A percentile compares a stretch with the other conserved stretches of the same genome.
Evolutionary conservation across 2,113 vertebrate genomes (phyloP).

Genomic region (Brachyhypopomus gauderio): DNA sequence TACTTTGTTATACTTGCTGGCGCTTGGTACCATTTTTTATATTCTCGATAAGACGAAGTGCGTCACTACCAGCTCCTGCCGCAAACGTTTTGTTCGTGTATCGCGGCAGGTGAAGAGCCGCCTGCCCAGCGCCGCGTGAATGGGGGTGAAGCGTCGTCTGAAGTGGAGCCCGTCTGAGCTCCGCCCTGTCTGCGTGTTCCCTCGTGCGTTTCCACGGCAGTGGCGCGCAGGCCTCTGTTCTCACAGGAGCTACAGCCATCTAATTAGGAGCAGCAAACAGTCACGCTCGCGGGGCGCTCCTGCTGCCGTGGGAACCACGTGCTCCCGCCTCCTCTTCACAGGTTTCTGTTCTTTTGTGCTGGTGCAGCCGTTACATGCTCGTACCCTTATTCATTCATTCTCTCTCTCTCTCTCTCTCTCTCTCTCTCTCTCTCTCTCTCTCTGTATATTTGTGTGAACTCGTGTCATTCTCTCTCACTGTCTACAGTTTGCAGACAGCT

Average conservation of each 20-base stretch:
- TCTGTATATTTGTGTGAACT: no score
- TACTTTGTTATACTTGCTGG: no score
- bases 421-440: no score
- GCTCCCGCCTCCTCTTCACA: not conserved
- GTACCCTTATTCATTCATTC: no score
- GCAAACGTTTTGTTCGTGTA: not conserved
- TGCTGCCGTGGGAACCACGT: not conserved
- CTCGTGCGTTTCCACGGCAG: not conserved
- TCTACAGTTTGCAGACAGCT: no score
- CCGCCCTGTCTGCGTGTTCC: not conserved
- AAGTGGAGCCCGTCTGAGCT: not conserved
- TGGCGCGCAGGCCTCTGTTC: not conserved
- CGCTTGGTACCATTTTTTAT: not conserved
- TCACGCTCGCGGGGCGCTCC: not conserved
- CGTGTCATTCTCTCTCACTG: no score
- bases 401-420: not conserved
- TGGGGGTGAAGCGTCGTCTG: not conserved
- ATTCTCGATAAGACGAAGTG: not conserved
- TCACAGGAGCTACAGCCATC: not conserved
- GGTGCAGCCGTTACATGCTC: not conserved
- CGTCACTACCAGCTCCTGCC: not conserved
- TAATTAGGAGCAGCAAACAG: constrained; percentile 20
- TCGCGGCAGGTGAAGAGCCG: not conserved
- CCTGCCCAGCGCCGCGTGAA: not conserved
- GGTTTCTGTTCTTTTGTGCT: not conserved